Conservation (phyloP, 2,113 vertebrate species). For the Etheostoma spectabile region DNA sequence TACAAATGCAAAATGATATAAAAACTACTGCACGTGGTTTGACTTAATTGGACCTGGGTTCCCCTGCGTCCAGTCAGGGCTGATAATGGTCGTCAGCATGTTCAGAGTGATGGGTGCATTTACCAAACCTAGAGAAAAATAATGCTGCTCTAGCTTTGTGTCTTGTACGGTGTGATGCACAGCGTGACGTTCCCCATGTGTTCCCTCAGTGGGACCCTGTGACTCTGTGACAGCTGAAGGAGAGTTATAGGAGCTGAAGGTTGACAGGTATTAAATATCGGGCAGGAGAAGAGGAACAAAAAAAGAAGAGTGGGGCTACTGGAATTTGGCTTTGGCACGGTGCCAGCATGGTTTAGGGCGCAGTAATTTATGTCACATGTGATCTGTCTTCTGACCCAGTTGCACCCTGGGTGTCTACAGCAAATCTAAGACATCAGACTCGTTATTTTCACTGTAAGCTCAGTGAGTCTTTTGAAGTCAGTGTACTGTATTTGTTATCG, state of each 20-base stretch:
- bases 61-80: background rate
- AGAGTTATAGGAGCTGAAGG: conserved; percentile 7
- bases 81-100: background rate
- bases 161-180: background rate
- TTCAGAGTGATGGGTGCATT: background rate
- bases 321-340: conserved; percentile 12
- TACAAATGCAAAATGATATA: background rate
- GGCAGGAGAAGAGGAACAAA: background rate
- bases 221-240: conserved; percentile 39
- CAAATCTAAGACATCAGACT: conserved; percentile 11
- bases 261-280: conserved; percentile 37
- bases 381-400: conserved; percentile 12
- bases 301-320: background rate
- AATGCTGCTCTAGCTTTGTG: background rate
- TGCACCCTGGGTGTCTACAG: background rate
- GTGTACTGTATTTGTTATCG: background rate
- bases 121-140: background rate
- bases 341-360: conserved; percentile 9
- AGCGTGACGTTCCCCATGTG: background rate
- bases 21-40: background rate
- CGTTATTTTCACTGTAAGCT: conserved; percentile 9
- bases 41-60: conserved; percentile 12
- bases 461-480: background rate
- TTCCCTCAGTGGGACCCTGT: background rate
- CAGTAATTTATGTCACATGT: conserved; percentile 29